Percentiles rank a stretch among this genome's conserved stretches.
Conservation (phyloP, 2,113 vertebrate genomes). For the Rhodinocichla rosea region DNA sequence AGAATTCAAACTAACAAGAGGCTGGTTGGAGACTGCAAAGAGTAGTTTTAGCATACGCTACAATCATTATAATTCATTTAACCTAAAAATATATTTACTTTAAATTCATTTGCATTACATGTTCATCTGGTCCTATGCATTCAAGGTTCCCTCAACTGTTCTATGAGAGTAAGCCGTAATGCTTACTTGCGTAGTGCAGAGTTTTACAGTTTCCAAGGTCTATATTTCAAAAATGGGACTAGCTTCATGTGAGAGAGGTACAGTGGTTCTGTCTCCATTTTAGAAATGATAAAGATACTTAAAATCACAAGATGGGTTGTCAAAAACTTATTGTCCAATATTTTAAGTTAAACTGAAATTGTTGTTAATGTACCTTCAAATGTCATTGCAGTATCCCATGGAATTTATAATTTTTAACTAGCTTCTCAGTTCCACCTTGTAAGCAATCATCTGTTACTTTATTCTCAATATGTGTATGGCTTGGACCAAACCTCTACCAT, state of each 20-base stretch:
- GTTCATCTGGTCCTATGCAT: background rate
- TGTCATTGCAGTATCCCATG: background rate
- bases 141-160: background rate
- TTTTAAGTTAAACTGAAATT: background rate
- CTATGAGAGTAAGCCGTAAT: background rate
- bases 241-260: background rate
- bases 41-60: background rate
- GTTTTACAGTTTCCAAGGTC: background rate
- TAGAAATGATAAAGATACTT: background rate
- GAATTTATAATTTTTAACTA: background rate
- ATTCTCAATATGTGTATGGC: background rate
- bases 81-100: background rate
- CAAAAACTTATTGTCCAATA: background rate
- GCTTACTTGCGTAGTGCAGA: background rate
- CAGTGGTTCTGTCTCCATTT: background rate
- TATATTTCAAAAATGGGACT: background rate
- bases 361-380: background rate
- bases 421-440: background rate
- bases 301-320: background rate
- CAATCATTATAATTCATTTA: background rate
- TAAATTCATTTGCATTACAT: background rate
- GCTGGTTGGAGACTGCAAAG: background rate
- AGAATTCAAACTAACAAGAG: background rate
- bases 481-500: background rate
- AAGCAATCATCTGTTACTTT: background rate